Conservation (phyloP, 2,113 vertebrate genomes). For the Tonatia bakeri region DNA sequence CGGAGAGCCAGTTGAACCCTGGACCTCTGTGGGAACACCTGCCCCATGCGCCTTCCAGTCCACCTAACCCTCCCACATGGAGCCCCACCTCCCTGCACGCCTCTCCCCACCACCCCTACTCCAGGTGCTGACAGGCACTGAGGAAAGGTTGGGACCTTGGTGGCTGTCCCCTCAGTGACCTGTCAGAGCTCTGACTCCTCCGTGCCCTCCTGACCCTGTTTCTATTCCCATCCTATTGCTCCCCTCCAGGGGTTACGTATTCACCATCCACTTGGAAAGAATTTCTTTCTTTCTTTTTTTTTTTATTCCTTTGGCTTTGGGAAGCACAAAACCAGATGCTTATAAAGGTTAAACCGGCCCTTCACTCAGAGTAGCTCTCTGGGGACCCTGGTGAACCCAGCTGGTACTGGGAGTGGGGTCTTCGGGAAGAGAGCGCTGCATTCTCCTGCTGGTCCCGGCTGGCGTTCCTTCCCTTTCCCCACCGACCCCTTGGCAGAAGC, state of each 20-base stretch:
- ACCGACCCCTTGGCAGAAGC: neutral
- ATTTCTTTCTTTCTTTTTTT: neutral
- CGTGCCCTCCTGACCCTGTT: slow-evolving; percentile 33
- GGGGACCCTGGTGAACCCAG: neutral
- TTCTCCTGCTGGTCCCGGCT: neutral
- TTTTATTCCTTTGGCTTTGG: neutral
- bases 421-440: neutral
- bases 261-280: slow-evolving; percentile 46
- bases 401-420: neutral
- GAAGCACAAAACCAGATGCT: slow-evolving; percentile 73
- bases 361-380: neutral
- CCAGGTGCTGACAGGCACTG: neutral
- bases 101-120: neutral
- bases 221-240: slow-evolving; percentile 51
- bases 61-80: neutral
- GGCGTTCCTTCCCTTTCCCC: neutral
- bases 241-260: slow-evolving; percentile 47
- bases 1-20: neutral
- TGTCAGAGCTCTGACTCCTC: slow-evolving; percentile 25
- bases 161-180: neutral
- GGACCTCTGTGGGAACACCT: neutral
- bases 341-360: slow-evolving; percentile 33
- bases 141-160: neutral
- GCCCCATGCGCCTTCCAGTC: neutral
- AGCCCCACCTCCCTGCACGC: neutral